phyloP scores from a whole-genome alignment of 1,140 invertebrate species.

The Panagrolaimus sp. region DNA sequence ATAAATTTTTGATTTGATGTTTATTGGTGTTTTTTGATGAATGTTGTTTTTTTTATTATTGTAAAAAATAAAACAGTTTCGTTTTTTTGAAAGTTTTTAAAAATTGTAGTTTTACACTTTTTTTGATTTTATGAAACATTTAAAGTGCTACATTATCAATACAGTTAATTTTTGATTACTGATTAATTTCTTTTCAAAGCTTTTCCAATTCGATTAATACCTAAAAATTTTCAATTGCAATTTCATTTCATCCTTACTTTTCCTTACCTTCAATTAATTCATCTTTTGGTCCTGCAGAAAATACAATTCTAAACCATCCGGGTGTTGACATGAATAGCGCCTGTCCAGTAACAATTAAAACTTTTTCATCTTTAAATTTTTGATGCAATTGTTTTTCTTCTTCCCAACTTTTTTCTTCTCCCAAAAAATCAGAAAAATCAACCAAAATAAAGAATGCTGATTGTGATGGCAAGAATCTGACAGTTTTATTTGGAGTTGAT shows the following conservation, averaged over 20 bases:
- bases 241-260: not conserved
- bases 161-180: not conserved
- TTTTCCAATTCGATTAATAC: not conserved
- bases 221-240: not conserved
- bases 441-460: conserved; percentile 1
- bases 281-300: not conserved
- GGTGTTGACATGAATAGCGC: not conserved
- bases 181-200: conserved; percentile 3
- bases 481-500: not conserved
- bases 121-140: too few species aligned
- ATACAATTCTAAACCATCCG: not conserved
- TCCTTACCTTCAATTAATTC: not conserved
- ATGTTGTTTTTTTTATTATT: not conserved
- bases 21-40: not conserved
- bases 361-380: not conserved
- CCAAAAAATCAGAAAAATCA: conserved; percentile 7
- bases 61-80: not conserved
- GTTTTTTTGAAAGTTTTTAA: too few species aligned
- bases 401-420: not conserved
- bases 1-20: not conserved
- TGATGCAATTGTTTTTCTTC: not conserved
- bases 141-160: too few species aligned
- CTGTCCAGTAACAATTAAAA: not conserved
- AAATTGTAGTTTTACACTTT: too few species aligned
- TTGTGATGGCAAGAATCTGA: not conserved